Base-by-base conservation (phyloP, 2,113 vertebrate species). In the Mixornis gularis region DNA sequence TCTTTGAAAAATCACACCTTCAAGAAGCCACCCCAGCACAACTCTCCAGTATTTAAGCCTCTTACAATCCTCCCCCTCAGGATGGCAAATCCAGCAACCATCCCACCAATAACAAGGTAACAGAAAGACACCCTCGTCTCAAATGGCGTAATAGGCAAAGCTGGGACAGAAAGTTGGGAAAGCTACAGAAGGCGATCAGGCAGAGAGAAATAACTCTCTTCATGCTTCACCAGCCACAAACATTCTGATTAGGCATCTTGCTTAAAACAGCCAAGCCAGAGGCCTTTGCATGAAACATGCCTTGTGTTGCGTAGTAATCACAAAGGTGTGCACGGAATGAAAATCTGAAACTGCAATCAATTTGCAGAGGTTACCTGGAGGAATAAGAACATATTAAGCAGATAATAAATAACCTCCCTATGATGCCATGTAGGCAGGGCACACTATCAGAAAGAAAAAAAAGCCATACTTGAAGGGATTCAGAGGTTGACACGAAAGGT, bases 211-310 rank as follows among this genome's bases (percentile, higher is more conserved):
- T 34, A 56, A 12, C 17, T 6, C 32, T 55, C 17, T 60, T 12
- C 4, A 2, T 9, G n/a, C 21, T 65, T 62, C 72, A 36, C 14
- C 59, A 56, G 30, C 36, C 49, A 29, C 17, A 10, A 87, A 56
- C 0, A 0, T 63, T 44, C 56, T 40, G 25, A 53, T 63, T 32
- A 59, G 68, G 36, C 7, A 2, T 18, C 48, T 68, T 71, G 21
- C 40, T 80, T 52, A 43, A 89, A 89, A 83, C 6, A 77, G 3
- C 30, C 51, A 72, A 86, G 55, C 40, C 44, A 93, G 44, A 68
- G 41, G 13, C 17, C 74, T 77, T 52, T 68, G 44, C 18, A 20
- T 12, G 17, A 68, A 79, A 29, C 27, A 17, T 34, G 29, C 26
- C 19, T 72, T 29, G 12, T 51, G 36, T 32, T 22, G 40, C 20